Base-by-base conservation (phyloP, 2,888 invertebrate genomes). In the Alcis repandata region DNA sequence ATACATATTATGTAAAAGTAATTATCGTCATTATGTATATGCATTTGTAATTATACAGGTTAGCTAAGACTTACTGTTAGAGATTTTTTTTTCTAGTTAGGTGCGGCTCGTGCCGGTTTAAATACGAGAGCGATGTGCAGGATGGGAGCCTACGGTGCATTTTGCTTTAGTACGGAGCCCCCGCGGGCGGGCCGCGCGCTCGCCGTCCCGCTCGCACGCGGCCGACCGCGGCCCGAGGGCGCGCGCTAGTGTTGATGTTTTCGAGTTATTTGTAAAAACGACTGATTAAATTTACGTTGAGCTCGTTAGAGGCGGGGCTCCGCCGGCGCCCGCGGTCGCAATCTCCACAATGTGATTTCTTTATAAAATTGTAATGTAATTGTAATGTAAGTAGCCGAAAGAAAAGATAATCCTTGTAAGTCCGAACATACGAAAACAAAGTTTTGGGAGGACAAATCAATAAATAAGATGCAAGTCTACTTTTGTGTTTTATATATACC, bases 1-100 rank as follows among this genome's bases (percentile, higher is more conserved):
- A 89, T 88, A 90, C 84, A 88, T 90, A 90, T 88, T 89, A 90
- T 89, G 88, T 91, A 88, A 88, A 88, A 88, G 87, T 90, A 56
- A 56, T 56, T 56, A 90, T 85, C 86, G 86, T 87, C 84, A 89
- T 85, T 85, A 86, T 89, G 86, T 90, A 89, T 91, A 91, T 91
- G 91, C 92, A 92, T 92, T 92, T 92, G 92, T 92, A 92, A 92
- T 89, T 90, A 90, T 91, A 91, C 87, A 88, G 87, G 83, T 85
- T 90, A 91, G 88, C 74, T 87, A 90, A 87, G 88, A 79, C 75
- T 84, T 87, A 85, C 80, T 76, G 85, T 77, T 90, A 90, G 89
- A 88, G 85, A 87, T 89, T 91, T 88, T 82, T 79, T 85, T 87
- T 83, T 79, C 82, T 85, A 81, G 85, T 86, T 86, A 84, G 81